Conservation (phyloP, 2,888 invertebrate genomes). For the Epistrophe eligans region DNA sequence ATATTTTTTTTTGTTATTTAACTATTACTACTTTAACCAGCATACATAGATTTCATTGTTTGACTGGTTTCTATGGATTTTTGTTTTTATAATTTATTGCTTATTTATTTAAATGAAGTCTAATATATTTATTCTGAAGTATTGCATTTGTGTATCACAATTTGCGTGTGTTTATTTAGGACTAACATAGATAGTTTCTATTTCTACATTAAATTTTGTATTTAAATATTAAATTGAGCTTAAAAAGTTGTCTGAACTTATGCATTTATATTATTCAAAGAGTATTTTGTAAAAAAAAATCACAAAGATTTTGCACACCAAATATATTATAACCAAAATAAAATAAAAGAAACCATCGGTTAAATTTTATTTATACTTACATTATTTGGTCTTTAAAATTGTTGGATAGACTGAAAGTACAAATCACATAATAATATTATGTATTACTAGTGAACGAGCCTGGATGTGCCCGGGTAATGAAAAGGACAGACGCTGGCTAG, state of each 20-base stretch:
- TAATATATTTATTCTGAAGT: conserved; percentile 39
- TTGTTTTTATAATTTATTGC: conserved; percentile 10
- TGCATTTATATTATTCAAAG: conserved; percentile 5
- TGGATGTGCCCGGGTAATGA: too few species aligned
- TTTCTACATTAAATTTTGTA: not conserved
- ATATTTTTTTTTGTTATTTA: not conserved
- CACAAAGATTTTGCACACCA: not conserved
- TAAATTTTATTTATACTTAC: not conserved
- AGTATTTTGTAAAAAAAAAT: not conserved
- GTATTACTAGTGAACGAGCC: too few species aligned
- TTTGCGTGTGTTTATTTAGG: conserved; percentile 4
- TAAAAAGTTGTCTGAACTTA: not conserved
- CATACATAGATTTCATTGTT: not conserved
- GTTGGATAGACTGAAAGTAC: not conserved
- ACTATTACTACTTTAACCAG: not conserved
- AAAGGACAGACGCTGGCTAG: too few species aligned
- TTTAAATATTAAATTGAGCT: conserved; percentile 9
- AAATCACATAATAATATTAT: too few species aligned
- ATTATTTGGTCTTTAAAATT: not conserved
- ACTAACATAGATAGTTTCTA: not conserved
- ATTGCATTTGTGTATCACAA: conserved; percentile 27
- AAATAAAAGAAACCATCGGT: not conserved
- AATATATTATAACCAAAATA: not conserved
- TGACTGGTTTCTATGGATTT: conserved; percentile 9
- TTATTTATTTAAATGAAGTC: conserved; percentile 46